A percentile compares a stretch with the other conserved stretches of the same genome.
Evolutionary conservation across 2,113 vertebrate species (phyloP).

Genomic region (Mohoua ochrocephala): DNA sequence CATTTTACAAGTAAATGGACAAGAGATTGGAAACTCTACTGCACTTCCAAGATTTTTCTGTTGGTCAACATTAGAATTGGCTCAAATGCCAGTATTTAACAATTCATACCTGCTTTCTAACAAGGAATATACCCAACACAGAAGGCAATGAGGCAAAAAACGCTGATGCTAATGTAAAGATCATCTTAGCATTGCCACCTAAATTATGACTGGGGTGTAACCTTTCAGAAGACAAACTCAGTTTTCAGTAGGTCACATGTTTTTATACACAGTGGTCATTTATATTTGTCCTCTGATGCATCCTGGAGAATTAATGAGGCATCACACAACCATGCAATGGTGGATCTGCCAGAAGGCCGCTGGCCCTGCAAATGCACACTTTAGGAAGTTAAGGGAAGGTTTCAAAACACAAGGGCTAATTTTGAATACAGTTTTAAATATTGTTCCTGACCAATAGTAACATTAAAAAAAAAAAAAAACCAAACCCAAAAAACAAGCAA

Average conservation of each 20-base stretch:
- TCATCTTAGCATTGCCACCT: neutral
- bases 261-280: neutral
- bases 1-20: neutral
- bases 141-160: neutral
- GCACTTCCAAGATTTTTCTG: neutral
- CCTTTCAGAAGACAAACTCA: neutral
- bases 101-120: neutral
- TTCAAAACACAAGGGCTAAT: neutral
- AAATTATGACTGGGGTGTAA: neutral
- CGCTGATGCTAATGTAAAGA: neutral
- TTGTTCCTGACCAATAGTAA: neutral
- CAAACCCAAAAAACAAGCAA: neutral
- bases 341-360: neutral
- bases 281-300: slow-evolving; percentile 14
- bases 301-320: neutral
- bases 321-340: neutral
- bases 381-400: neutral
- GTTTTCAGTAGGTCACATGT: neutral
- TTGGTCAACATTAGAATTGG: neutral
- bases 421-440: neutral
- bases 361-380: neutral
- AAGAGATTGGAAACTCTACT: neutral
- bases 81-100: neutral
- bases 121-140: neutral
- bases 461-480: neutral